Base-by-base conservation (phyloP, 2,113 vertebrate species). In the Pimephales promelas region DNA sequence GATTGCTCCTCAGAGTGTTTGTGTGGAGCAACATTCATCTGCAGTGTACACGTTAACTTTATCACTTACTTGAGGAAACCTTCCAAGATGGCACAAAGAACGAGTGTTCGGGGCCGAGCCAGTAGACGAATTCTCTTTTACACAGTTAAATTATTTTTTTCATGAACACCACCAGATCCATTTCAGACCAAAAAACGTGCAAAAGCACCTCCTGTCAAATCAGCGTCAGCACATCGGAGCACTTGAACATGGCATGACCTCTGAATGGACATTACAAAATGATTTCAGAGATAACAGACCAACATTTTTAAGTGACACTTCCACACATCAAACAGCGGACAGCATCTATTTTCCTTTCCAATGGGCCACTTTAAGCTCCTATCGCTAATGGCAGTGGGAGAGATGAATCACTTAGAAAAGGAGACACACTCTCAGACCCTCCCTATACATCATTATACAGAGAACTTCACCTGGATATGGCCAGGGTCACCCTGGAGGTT, bases 401-500 rank as follows among this genome's bases (percentile, higher is more conserved):
- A 84, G 61, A 83, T 72, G 64, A 66, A 81, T 81, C 73, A 83
- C 52, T 81, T 78, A 85, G 52, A 83, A n/a, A 81, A 43, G 76
- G 78, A 78, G 40, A 74, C 79, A 71, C 74, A 81, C 84, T 85
- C 45, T 57, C 20, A 24, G 78, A 73, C 78, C 49, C 79, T 85
- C 54, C 77, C 79, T 74, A 84, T 81, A 86, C 85, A 89, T 86
- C 84, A 87, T 72, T 75, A 82, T 83, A 79, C 78, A 80, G 40
- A 79, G 70, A 84, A 83, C 86, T 84, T 89, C 84, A 83, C 83
- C 85, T 89, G 81, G 83, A 73, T 81, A 84, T 82, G 83, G 61
- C 84, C 75, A 49, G 59, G 86, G 86, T 87, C 83, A 85, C 83
- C 36, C 84, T 77, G 40, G 52, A 85, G 83, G 86, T 86, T 86